phyloP scores from a whole-genome alignment of 2,888 invertebrate species.

The Timema cristinae region DNA sequence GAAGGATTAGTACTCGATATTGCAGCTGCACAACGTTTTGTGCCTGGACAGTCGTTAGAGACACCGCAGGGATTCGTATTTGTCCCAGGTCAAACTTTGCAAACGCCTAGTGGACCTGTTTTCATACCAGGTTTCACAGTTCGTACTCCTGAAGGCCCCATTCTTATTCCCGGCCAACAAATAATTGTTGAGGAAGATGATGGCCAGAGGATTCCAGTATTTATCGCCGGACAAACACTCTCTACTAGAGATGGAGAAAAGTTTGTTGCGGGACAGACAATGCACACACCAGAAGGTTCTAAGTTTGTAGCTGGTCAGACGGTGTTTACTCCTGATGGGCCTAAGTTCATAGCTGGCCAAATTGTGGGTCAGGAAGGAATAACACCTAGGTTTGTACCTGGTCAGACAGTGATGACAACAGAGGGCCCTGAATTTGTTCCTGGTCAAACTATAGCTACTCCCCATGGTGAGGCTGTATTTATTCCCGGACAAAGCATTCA shows the following conservation, averaged over 20 bases:
- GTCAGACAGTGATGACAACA: conserved; percentile 50
- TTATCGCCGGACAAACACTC: conserved; percentile 69
- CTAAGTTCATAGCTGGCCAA: conserved; percentile 59
- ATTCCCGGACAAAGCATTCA: conserved; percentile 60
- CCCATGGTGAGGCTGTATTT: conserved; percentile 53
- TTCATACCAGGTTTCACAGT: conserved; percentile 73
- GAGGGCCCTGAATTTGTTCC: conserved; percentile 58
- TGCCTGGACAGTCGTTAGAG: conserved; percentile 67
- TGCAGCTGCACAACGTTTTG: conserved; percentile 60
- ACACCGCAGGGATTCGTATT: conserved; percentile 67
- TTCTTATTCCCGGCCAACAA: conserved; percentile 69
- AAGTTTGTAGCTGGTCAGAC: conserved; percentile 65
- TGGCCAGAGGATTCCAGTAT: conserved; percentile 54
- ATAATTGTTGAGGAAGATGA: conserved; percentile 44
- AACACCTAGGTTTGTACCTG: conserved; percentile 54
- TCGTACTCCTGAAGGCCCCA: conserved; percentile 61
- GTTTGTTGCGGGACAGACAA: conserved; percentile 60
- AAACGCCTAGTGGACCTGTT: conserved; percentile 61
- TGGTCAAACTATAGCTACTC: conserved; percentile 52
- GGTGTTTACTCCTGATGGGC: conserved; percentile 46
- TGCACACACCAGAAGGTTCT: conserved; percentile 57
- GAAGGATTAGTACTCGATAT: conserved; percentile 49
- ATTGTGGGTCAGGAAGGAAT: conserved; percentile 45
- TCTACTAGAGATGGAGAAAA: conserved; percentile 50
- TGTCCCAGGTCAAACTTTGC: conserved; percentile 70